Evolutionary conservation across 2,113 vertebrate genomes (phyloP).

Genomic region (Sarotherodon lohbergeri): DNA sequence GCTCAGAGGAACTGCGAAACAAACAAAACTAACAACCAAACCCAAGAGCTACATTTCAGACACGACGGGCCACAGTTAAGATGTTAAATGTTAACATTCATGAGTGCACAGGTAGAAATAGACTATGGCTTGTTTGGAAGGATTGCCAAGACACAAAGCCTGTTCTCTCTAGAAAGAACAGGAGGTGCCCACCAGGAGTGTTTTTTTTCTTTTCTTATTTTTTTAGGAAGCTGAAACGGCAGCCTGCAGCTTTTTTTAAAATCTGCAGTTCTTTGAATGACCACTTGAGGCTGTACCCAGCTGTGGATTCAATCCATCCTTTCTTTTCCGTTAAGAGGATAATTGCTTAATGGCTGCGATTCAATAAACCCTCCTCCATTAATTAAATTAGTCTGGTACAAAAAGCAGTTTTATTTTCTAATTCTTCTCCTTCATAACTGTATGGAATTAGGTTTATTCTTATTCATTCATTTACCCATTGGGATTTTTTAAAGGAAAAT

Average conservation of each 20-base stretch:
- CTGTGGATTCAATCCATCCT: neutral
- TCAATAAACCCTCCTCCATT: neutral
- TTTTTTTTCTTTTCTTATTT: neutral
- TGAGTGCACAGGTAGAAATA: neutral
- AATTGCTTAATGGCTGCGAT: neutral
- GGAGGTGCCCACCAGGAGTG: neutral
- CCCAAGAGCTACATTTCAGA: neutral
- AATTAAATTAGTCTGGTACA: neutral
- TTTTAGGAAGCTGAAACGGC: neutral
- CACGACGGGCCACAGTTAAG: neutral
- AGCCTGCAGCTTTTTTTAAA: neutral
- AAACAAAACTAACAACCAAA: neutral
- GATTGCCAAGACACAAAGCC: neutral
- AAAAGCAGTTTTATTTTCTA: neutral
- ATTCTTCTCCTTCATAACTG: neutral
- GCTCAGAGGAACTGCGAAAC: neutral
- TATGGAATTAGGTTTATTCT: neutral
- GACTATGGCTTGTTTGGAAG: neutral
- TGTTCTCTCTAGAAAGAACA: neutral
- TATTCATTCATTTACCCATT: neutral
- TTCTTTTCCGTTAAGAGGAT: rapidly evolving
- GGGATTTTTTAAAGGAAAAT: neutral
- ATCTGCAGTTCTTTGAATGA: neutral
- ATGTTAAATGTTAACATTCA: neutral
- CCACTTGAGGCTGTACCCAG: neutral